Percentiles rank a stretch among this genome's conserved stretches.
These are phyloP conservation scores for Apamea crenata DNA, from an alignment of 2,888 invertebrate genomes.

Conservation along the genomic window DNA sequence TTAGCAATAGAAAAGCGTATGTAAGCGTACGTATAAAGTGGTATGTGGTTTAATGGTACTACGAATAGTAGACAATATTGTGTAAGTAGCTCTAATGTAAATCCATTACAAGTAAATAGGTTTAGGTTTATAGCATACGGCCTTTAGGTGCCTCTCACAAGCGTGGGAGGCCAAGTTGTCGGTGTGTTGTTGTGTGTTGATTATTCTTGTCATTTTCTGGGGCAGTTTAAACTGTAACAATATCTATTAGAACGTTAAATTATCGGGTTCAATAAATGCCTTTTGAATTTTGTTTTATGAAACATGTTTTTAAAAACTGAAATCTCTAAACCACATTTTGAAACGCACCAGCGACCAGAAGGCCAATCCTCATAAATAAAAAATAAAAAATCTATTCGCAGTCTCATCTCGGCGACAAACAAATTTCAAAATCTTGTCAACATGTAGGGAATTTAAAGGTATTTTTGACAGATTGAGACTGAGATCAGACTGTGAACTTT, in stretches of 20 bases:
- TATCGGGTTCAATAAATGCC: too few relatives aligned
- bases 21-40: too few relatives aligned
- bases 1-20: too few relatives aligned
- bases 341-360: neutral
- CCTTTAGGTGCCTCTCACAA: slow-evolving; percentile 14
- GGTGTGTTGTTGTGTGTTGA: too few relatives aligned
- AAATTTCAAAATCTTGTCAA: too few relatives aligned
- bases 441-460: too few relatives aligned
- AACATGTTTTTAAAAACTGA: neutral
- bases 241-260: neutral
- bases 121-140: neutral
- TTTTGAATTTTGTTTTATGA: neutral
- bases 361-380: too few relatives aligned
- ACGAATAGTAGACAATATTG: neutral
- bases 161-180: neutral
- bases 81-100: neutral
- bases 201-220: neutral
- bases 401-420: too few relatives aligned
- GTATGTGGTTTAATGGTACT: neutral
- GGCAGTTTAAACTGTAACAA: neutral
- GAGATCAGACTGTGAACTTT: too few relatives aligned
- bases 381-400: too few relatives aligned
- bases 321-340: neutral
- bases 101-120: slow-evolving; percentile 1
- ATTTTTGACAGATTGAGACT: too few relatives aligned